Evolutionary conservation across 1,140 invertebrate species (phyloP).

Genomic region (Dendroctonus valens): DNA sequence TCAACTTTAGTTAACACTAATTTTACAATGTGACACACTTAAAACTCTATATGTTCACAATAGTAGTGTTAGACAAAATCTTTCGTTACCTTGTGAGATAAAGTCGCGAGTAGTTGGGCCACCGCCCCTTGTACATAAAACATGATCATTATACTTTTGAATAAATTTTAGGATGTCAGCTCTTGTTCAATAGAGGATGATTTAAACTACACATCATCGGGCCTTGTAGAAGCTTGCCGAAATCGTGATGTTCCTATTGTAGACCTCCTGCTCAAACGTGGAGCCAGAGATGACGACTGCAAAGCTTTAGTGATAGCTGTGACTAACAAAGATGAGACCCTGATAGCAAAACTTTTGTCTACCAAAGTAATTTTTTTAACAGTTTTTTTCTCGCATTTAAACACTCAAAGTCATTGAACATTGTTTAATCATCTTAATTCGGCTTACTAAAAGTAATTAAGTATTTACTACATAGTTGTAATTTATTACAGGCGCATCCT

Average conservation of each 20-base stretch:
- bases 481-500: conserved; percentile 61
- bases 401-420: background rate
- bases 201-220: conserved; percentile 56
- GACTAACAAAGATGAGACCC: conserved; percentile 66
- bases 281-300: conserved; percentile 86
- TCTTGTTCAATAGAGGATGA: conserved; percentile 48
- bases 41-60: too few species aligned
- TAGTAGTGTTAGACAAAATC: too few species aligned
- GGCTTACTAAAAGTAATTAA: background rate
- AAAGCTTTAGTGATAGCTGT: conserved; percentile 74
- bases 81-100: too few species aligned
- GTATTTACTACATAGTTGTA: background rate
- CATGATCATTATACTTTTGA: too few species aligned
- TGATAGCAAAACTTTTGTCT: conserved; percentile 73
- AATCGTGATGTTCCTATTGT: conserved; percentile 64
- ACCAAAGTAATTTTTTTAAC: conserved; percentile 60
- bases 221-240: conserved; percentile 72
- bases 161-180: conserved; percentile 41
- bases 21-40: too few species aligned
- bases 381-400: background rate
- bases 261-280: conserved; percentile 74
- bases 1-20: too few species aligned
- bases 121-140: too few species aligned
- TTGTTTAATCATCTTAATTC: background rate
- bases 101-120: too few species aligned